A percentile compares a stretch with the other conserved stretches of the same genome.
These are phyloP conservation scores for Psilopsiagon aymara DNA, from an alignment of 2,113 vertebrate genomes.

Conservation along the genomic window DNA sequence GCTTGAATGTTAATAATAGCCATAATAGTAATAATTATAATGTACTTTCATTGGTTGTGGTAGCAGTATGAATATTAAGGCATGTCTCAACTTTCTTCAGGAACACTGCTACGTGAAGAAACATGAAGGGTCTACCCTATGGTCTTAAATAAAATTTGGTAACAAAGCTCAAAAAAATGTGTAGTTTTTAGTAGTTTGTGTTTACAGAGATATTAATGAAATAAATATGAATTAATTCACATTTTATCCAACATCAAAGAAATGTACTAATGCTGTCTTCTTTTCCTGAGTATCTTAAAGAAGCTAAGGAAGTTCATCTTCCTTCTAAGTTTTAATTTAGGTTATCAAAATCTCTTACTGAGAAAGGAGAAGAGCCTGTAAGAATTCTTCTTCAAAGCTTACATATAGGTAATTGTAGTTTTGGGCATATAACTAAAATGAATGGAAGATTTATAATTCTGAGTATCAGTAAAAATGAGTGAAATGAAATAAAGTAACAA, in stretches of 20 bases:
- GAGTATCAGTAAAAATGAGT: not conserved
- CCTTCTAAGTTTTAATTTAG: not conserved
- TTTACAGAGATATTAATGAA: not conserved
- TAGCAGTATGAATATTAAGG: not conserved
- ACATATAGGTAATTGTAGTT: not conserved
- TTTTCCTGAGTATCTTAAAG: not conserved
- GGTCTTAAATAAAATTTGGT: not conserved
- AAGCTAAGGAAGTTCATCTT: not conserved
- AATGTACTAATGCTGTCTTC: not conserved
- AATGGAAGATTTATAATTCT: not conserved
- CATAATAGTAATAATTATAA: not conserved
- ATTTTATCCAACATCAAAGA: not conserved
- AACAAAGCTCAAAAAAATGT: not conserved
- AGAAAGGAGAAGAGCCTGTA: not conserved
- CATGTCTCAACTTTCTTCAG: not conserved
- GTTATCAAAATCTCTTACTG: not conserved
- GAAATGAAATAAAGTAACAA: not conserved
- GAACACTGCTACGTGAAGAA: not conserved
- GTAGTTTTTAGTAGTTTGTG: not conserved
- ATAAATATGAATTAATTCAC: not conserved
- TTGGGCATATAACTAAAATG: not conserved
- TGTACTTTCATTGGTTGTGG: not conserved
- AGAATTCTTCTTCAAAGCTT: not conserved
- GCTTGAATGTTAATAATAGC: not conserved
- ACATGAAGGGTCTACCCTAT: not conserved